Conservation (phyloP, 2,797 vertebrate species). For the Distichodus sexfasciatus region DNA sequence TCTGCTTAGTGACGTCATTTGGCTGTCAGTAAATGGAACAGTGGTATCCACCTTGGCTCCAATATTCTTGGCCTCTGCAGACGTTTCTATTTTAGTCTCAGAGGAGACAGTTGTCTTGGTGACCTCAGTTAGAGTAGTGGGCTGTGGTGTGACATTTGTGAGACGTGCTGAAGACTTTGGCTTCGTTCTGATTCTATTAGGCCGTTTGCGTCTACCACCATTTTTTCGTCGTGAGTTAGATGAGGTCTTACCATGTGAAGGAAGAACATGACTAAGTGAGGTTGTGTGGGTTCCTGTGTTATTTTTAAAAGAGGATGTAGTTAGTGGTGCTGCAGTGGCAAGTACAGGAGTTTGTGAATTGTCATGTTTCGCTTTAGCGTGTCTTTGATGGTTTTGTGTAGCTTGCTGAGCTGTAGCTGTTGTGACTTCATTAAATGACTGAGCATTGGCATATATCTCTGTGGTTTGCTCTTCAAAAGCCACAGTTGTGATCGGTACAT, state of each 20-base stretch:
- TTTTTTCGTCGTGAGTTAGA: conserved; percentile 66
- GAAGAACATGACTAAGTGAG: conserved; percentile 2
- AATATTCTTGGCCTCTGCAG: conserved; percentile 31
- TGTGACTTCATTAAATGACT: conserved; percentile 39
- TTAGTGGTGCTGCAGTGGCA: conserved; percentile 23
- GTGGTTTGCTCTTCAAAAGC: conserved; percentile 23
- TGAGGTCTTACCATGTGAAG: conserved; percentile 34
- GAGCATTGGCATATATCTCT: conserved; percentile 43
- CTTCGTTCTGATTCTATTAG: conserved; percentile 73
- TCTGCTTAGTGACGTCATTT: conserved; percentile 59
- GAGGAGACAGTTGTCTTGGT: conserved; percentile 42
- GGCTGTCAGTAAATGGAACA: conserved; percentile 60
- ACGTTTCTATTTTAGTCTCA: conserved; percentile 55
- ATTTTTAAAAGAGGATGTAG: conserved; percentile 8
- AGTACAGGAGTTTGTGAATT: conserved; percentile 39
- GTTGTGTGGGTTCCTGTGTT: conserved; percentile 17
- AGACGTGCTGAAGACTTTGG: conserved; percentile 47
- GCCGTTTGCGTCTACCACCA: conserved; percentile 69
- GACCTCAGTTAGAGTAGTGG: conserved; percentile 17
- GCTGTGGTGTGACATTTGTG: conserved; percentile 34
- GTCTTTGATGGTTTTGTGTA: conserved; percentile 20
- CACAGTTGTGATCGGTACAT: conserved; percentile 37
- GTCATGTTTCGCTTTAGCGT: conserved; percentile 27
- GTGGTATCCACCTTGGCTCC: conserved; percentile 50
- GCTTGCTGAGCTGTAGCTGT: conserved; percentile 21